phyloP scores from a whole-genome alignment of 1,140 invertebrate species.

The Caerostris extrusa region DNA sequence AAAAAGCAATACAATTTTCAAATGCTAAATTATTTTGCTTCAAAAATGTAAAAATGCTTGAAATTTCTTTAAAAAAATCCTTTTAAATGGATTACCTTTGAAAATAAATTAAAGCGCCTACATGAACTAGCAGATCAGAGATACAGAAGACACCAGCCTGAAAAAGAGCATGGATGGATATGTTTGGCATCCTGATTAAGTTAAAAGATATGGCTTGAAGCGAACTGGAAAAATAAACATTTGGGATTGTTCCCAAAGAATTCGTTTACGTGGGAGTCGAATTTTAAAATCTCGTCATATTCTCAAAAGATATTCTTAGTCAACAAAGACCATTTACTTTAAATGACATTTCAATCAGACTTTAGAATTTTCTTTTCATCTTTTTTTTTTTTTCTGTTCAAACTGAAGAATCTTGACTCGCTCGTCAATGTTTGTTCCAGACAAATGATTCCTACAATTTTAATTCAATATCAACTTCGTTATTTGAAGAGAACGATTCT shows the following conservation, averaged over 20 bases:
- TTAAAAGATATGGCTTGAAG: neutral
- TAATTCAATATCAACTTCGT: no score
- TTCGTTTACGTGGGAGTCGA: neutral
- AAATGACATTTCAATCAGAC: neutral
- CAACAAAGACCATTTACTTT: slow-evolving; percentile 1
- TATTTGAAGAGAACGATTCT: no score
- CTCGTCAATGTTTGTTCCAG: neutral
- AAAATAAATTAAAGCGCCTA: no score
- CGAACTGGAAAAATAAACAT: neutral
- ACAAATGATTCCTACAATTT: neutral
- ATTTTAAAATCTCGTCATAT: neutral
- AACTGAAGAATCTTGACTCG: neutral
- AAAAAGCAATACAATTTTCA: no score
- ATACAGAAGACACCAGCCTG: neutral
- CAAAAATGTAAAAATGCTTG: no score
- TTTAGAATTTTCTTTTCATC: neutral
- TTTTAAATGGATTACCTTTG: no score
- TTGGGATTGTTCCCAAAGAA: neutral
- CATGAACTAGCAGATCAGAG: no score
- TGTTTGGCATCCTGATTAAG: neutral
- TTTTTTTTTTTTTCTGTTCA: neutral
- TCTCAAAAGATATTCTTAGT: slow-evolving; percentile 9
- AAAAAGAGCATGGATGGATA: neutral
- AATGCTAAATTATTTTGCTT: no score
- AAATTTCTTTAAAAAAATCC: no score